These are phyloP conservation scores for Pteropus rufus DNA, from an alignment of 2,797 vertebrate species.

Conservation along the genomic window DNA sequence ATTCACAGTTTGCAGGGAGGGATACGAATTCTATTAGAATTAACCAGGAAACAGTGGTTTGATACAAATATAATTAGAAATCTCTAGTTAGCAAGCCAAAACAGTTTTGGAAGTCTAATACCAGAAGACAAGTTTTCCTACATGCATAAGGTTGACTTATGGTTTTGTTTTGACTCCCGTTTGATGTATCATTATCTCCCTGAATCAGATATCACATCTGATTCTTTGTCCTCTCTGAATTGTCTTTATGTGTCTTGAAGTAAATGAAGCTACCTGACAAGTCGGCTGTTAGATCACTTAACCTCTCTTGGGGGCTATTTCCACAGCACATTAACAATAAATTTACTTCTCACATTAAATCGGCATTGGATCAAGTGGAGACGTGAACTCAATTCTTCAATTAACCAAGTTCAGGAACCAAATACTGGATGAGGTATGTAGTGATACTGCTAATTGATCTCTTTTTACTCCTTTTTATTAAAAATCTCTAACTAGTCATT, in stretches of 20 bases:
- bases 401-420: background rate
- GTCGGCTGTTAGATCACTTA: background rate
- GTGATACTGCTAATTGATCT: background rate
- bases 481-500: background rate
- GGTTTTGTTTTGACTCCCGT: background rate
- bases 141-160: background rate
- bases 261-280: conserved; percentile 25
- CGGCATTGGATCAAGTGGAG: conserved; percentile 40
- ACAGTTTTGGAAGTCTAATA: background rate
- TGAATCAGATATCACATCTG: background rate
- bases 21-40: background rate
- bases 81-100: background rate
- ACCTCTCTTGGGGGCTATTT: conserved; percentile 36
- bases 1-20: background rate
- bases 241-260: conserved; percentile 20
- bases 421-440: background rate
- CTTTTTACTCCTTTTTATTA: conserved; percentile 36
- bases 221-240: conserved; percentile 9
- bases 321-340: conserved; percentile 53
- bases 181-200: background rate
- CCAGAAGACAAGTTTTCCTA: background rate
- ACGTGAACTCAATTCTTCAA: conserved; percentile 53
- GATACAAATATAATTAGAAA: background rate
- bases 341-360: conserved; percentile 60
- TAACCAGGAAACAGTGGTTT: background rate